phyloP scores from a whole-genome alignment of 2,113 vertebrate species.

The Labrus mixtus region DNA sequence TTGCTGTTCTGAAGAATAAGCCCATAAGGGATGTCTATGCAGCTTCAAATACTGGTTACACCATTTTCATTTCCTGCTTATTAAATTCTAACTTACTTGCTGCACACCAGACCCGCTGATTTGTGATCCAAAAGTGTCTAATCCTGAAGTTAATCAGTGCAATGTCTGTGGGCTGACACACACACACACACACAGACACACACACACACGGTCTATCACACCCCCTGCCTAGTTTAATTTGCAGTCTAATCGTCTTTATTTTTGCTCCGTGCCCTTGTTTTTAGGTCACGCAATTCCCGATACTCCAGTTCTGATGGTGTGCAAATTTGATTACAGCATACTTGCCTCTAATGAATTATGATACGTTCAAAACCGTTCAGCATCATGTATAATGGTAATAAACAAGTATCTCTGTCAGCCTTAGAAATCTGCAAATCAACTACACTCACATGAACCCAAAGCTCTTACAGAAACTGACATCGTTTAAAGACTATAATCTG shows the following conservation, averaged over 20 bases:
- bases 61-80: neutral
- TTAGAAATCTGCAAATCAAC: neutral
- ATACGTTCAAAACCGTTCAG: too few relatives aligned
- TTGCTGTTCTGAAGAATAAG: too few relatives aligned
- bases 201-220: neutral
- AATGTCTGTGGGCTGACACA: slow-evolving; percentile 3
- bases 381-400: too few relatives aligned
- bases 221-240: neutral
- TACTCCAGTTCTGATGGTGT: neutral
- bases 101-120: neutral
- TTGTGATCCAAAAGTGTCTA: slow-evolving; percentile 3
- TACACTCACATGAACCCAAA: neutral
- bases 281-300: slow-evolving; percentile 4
- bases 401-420: neutral
- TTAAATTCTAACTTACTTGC: too few relatives aligned
- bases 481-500: neutral
- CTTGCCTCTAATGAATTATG: neutral
- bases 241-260: slow-evolving; percentile 27
- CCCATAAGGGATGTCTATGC: too few relatives aligned
- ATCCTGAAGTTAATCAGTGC: slow-evolving; percentile 40
- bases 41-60: neutral
- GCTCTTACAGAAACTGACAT: neutral
- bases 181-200: too few relatives aligned
- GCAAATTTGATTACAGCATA: neutral
- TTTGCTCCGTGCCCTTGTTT: slow-evolving; percentile 11